phyloP scores from a whole-genome alignment of 2,888 invertebrate genomes.

The Crepidodera aurea region DNA sequence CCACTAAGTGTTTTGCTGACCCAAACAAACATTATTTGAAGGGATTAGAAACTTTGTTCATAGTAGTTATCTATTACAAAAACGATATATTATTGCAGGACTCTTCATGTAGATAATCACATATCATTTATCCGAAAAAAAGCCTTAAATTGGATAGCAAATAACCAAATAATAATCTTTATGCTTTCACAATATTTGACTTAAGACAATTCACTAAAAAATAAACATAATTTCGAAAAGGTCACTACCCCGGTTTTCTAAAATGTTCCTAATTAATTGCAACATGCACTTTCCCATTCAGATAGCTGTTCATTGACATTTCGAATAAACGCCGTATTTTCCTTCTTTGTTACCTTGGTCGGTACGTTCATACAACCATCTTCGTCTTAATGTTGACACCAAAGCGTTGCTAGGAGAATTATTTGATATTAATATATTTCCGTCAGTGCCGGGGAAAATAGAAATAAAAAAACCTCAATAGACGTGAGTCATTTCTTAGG shows the following conservation, averaged over 20 bases:
- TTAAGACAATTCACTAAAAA: too few species aligned
- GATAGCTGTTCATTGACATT: conserved; percentile 2
- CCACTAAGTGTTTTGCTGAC: too few species aligned
- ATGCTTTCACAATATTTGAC: too few species aligned
- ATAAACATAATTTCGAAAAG: too few species aligned
- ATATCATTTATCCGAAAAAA: too few species aligned
- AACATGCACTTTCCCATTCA: conserved; percentile 6
- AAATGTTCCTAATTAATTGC: conserved; percentile 5
- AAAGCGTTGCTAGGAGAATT: conserved; percentile 4
- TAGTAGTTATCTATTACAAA: too few species aligned
- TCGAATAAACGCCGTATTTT: background rate
- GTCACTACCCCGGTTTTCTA: background rate
- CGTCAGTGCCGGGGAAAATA: background rate
- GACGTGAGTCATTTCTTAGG: background rate
- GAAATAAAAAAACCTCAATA: conserved; percentile 7
- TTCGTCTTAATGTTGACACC: conserved; percentile 6
- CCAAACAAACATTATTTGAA: too few species aligned
- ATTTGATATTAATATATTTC: conserved; percentile 7
- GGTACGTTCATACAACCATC: background rate
- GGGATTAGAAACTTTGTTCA: too few species aligned
- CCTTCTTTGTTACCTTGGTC: background rate
- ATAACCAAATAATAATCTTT: too few species aligned
- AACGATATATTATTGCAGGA: too few species aligned
- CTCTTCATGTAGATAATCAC: too few species aligned
- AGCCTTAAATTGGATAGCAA: too few species aligned